Conservation (phyloP, 2,113 vertebrate genomes). For the Alligator sinensis region DNA sequence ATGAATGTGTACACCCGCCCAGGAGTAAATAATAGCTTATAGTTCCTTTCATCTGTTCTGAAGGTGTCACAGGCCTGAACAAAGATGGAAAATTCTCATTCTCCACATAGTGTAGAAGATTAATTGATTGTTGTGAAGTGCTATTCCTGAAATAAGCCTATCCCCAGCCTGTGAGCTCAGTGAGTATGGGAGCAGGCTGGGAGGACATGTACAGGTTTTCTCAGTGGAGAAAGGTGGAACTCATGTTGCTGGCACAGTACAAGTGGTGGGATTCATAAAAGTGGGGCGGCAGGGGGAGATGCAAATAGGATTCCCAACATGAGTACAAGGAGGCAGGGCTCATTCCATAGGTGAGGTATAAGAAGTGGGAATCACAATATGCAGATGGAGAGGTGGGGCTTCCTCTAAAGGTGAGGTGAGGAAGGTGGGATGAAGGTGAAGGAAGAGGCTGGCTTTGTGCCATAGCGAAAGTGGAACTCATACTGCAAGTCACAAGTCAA, state of each 20-base stretch:
- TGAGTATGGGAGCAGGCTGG: neutral
- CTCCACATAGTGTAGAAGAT: neutral
- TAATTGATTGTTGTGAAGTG: neutral
- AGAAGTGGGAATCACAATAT: neutral
- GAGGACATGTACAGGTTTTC: neutral
- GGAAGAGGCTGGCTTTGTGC: neutral
- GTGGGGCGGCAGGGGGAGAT: too few species aligned
- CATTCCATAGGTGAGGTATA: neutral
- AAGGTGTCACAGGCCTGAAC: neutral
- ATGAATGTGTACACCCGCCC: too few species aligned
- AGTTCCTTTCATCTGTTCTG: neutral
- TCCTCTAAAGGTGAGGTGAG: neutral
- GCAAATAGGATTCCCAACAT: neutral
- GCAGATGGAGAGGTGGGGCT: neutral
- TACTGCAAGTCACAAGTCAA: neutral
- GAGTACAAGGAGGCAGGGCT: neutral
- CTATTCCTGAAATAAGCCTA: neutral
- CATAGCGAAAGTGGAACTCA: neutral
- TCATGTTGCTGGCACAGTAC: neutral
- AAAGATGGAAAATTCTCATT: neutral
- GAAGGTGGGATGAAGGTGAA: neutral
- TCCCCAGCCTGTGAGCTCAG: neutral
- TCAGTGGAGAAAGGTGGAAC: neutral
- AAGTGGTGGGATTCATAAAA: too few species aligned
- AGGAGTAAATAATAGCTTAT: neutral